Evolutionary conservation across 23 tunicate species (phyloP).

Genomic region (Corella eumyota): DNA sequence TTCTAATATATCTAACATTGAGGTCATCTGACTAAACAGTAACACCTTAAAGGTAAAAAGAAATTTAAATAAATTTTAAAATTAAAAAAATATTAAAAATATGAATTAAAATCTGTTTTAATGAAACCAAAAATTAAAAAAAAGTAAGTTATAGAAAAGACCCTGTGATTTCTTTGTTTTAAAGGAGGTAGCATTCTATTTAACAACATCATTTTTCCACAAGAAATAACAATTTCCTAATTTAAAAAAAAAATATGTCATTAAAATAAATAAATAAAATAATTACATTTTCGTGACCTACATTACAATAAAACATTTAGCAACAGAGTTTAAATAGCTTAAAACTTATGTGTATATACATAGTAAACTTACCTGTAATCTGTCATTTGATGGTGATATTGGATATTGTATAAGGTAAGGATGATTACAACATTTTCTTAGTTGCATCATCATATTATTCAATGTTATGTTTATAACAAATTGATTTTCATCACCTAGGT

Average conservation of each 20-base stretch:
- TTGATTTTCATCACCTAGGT: slow-evolving; percentile 5
- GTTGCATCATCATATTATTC: slow-evolving; percentile 82
- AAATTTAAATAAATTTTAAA: not conserved
- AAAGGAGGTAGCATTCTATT: slow-evolving; percentile 55
- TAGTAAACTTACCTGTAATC: slow-evolving; percentile 10
- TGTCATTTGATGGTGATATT: slow-evolving; percentile 6
- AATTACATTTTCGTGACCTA: too few relatives aligned
- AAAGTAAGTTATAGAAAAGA: not conserved
- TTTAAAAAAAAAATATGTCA: slow-evolving; percentile 32
- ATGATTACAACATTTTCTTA: slow-evolving; percentile 90
- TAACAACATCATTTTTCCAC: slow-evolving; percentile 79
- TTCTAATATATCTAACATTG: slow-evolving; percentile 59
- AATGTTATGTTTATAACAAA: slow-evolving; percentile 34
- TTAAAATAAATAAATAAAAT: too few relatives aligned
- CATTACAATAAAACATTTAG: too few relatives aligned
- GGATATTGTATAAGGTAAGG: slow-evolving; percentile 72
- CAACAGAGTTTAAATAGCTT: too few relatives aligned
- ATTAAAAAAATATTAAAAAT: not conserved
- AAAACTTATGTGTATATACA: not conserved
- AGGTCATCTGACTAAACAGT: slow-evolving; percentile 82
- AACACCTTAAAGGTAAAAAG: slow-evolving; percentile 23
- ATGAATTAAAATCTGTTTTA: not conserved
- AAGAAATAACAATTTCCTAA: slow-evolving; percentile 29
- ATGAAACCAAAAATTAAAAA: not conserved
- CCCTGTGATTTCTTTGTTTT: slow-evolving; percentile 48